A percentile compares a stretch with the other conserved stretches of the same genome.
These are phyloP conservation scores for Morinoia aosen DNA, from an alignment of 2,888 invertebrate genomes.

Conservation along the genomic window DNA sequence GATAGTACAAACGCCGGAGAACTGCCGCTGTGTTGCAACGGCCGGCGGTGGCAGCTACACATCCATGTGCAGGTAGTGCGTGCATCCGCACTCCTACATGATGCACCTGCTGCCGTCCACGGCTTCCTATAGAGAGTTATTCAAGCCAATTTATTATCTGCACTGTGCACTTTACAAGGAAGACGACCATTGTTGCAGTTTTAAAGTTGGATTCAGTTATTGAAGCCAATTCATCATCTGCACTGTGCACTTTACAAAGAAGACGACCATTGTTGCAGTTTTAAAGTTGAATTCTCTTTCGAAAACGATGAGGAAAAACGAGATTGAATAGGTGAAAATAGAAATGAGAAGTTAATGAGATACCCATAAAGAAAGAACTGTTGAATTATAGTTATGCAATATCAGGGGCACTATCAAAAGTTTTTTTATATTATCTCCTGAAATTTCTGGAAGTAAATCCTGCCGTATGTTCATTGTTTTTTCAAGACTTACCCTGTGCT, in stretches of 20 bases:
- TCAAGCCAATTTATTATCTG: not conserved
- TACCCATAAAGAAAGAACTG: no score
- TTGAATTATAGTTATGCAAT: no score
- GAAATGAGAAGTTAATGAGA: no score
- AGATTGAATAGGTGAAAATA: no score
- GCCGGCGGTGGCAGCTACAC: not conserved
- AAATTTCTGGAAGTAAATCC: not conserved
- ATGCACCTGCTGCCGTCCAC: not conserved
- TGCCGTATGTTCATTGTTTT: not conserved
- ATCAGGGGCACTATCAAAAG: no score
- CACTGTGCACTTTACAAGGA: not conserved
- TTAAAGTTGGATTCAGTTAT: not conserved
- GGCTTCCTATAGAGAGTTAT: not conserved
- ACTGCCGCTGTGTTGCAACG: not conserved
- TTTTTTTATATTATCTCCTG: no score
- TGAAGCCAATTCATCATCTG: not conserved
- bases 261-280: no score
- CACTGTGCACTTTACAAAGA: not conserved
- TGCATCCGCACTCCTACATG: not conserved
- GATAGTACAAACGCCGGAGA: slow-evolving; percentile 34
- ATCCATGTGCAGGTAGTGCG: not conserved
- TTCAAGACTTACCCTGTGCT: not conserved
- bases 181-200: no score
- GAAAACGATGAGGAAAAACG: no score
- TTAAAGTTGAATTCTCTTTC: no score